Evolutionary conservation across 1,140 invertebrate species (phyloP).

Genomic region (Nautilus pompilius): DNA sequence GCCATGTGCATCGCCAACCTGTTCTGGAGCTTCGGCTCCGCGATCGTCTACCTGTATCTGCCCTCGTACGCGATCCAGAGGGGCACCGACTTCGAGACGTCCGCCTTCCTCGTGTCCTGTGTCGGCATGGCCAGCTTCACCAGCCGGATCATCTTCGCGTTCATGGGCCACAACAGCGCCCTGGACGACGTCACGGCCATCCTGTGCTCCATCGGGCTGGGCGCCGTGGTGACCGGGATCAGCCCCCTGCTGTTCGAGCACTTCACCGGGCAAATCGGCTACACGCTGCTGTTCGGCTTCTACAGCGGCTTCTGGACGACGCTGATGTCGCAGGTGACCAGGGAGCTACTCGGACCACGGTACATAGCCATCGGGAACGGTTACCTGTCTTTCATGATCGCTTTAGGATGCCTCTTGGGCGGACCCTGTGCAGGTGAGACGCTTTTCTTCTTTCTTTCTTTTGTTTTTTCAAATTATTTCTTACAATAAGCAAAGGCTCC

Average conservation of each 20-base stretch:
- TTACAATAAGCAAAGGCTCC: background rate
- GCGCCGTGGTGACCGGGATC: slow-evolving; percentile 43
- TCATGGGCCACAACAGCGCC: slow-evolving; percentile 45
- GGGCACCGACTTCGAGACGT: slow-evolving; percentile 33
- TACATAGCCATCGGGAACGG: slow-evolving; percentile 49
- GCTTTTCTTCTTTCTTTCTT: background rate
- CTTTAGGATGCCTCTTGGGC: slow-evolving; percentile 38
- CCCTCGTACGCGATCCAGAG: slow-evolving; percentile 44
- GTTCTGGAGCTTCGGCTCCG: slow-evolving; percentile 51
- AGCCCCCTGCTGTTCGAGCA: slow-evolving; percentile 44
- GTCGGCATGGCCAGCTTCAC: slow-evolving; percentile 43
- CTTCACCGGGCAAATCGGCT: slow-evolving; percentile 45
- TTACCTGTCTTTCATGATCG: slow-evolving; percentile 45
- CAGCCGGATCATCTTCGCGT: slow-evolving; percentile 41
- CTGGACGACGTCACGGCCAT: slow-evolving; percentile 44
- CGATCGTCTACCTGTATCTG: slow-evolving; percentile 48
- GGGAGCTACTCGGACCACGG: slow-evolving; percentile 45
- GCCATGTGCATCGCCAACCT: slow-evolving; percentile 48
- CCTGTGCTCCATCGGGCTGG: slow-evolving; percentile 40
- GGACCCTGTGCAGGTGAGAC: slow-evolving; percentile 45
- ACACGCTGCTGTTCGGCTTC: slow-evolving; percentile 48
- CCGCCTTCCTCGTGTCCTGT: slow-evolving; percentile 40
- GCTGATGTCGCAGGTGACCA: slow-evolving; percentile 41
- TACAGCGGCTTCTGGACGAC: slow-evolving; percentile 52
- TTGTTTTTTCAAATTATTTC: background rate